Evolutionary conservation across 2,888 invertebrate species (phyloP).

Genomic region (Drosophila niveifrons): DNA sequence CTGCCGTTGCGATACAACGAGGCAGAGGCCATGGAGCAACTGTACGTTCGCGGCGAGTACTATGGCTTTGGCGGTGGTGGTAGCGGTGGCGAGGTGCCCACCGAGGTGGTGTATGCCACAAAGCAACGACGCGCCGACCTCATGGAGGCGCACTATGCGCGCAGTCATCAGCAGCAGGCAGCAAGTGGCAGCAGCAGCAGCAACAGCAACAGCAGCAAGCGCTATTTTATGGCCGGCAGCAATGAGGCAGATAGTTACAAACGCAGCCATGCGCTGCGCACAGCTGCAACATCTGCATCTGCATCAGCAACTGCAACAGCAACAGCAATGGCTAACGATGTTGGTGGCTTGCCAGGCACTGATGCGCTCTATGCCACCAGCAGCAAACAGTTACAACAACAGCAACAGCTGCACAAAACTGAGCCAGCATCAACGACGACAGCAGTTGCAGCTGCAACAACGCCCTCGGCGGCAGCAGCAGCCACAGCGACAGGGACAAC

Average conservation of each 20-base stretch:
- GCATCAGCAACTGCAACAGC: background rate
- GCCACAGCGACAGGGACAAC: constrained; percentile 46
- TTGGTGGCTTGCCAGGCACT: constrained; percentile 35
- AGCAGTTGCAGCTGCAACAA: constrained; percentile 38
- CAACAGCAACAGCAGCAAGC: constrained; percentile 16
- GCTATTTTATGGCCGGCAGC: constrained; percentile 28
- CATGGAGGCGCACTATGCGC: constrained; percentile 64
- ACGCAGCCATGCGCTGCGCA: constrained; percentile 25
- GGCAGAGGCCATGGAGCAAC: constrained; percentile 22
- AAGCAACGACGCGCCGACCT: constrained; percentile 65
- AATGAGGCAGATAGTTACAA: constrained; percentile 24
- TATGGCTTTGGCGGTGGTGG: constrained; percentile 59
- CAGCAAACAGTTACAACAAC: constrained; percentile 57
- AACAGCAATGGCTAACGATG: constrained; percentile 5
- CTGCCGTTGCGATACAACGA: constrained; percentile 29
- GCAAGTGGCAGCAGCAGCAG: constrained; percentile 30
- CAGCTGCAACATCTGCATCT: constrained; percentile 21
- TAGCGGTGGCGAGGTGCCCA: constrained; percentile 13
- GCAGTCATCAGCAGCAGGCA: constrained; percentile 44
- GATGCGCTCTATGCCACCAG: constrained; percentile 68
- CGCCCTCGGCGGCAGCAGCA: constrained; percentile 27
- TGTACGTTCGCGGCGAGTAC: constrained; percentile 53
- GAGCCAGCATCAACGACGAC: constrained; percentile 39
- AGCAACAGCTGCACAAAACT: constrained; percentile 38
- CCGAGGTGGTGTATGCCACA: constrained; percentile 39